Evolutionary conservation across 2,888 invertebrate species (phyloP).

Genomic region (Synanthedon andrenaeformis): DNA sequence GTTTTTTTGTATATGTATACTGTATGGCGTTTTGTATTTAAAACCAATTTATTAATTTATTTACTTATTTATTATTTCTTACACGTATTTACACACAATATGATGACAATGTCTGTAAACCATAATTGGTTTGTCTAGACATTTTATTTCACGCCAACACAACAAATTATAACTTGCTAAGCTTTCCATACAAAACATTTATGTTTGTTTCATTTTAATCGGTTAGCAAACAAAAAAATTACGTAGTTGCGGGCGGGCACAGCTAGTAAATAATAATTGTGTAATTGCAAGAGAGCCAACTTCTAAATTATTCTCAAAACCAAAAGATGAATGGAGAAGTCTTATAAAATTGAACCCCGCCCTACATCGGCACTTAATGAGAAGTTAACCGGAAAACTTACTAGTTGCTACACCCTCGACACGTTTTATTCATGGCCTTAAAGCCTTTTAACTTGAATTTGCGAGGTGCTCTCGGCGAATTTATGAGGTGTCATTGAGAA

Average conservation of each 20-base stretch:
- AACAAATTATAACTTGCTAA: too few relatives aligned
- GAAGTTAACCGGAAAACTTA: constrained; percentile 40
- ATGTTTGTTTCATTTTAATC: too few relatives aligned
- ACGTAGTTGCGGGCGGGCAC: background rate
- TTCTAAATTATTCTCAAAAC: constrained; percentile 1
- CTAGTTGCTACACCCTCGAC: constrained; percentile 27
- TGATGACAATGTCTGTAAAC: too few relatives aligned
- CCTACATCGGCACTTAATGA: constrained; percentile 27
- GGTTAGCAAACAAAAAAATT: background rate
- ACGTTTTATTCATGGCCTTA: constrained; percentile 42
- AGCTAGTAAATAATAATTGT: too few relatives aligned
- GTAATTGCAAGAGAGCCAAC: background rate
- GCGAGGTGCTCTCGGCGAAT: constrained; percentile 28
- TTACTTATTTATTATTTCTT: too few relatives aligned
- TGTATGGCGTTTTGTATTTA: constrained; percentile 3
- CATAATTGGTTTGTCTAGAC: too few relatives aligned
- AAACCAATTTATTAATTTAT: too few relatives aligned
- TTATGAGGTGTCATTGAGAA: constrained; percentile 45
- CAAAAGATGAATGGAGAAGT: constrained; percentile 2
- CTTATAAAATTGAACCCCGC: constrained; percentile 13
- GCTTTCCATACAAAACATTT: too few relatives aligned
- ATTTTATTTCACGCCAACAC: too few relatives aligned
- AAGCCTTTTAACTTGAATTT: constrained; percentile 40
- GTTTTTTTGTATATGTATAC: background rate
- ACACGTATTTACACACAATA: too few relatives aligned